Base-by-base conservation (phyloP, 2,113 vertebrate genomes). In the Dipodomys spectabilis region DNA sequence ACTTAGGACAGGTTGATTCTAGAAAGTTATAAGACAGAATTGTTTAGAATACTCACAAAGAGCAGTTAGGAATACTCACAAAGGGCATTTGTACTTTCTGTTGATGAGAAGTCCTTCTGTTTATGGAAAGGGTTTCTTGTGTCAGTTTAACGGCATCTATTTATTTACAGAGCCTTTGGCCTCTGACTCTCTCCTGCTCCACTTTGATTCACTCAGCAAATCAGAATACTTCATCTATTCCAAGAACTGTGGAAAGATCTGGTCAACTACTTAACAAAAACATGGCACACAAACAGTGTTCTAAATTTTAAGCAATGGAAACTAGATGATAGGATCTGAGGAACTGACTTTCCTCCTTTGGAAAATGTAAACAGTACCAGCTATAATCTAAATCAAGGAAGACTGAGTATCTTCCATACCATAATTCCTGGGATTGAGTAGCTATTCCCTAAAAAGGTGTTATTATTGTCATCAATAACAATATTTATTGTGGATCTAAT, bases 11-110 rank as follows among this genome's bases (percentile, higher is more conserved):
- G 87, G 27, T 77, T 90, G 4, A 72, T 90, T 72, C 25, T 53
- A 30, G 57, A 90, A 92, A 53, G 12, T 90, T 90, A 3, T 91
- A 90, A 91, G 72, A 85, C 25, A 79, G n/a, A 94, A 53, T 71
- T 27, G 6, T n/a, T 15, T 90, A 62, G 10, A 69, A 12, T 57
- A 95, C 32, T 62, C 5, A 67, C 85, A 83, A 73, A 75, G 2
- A 27, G 60, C 68, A 57, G 39, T 39, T 39, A 62, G 45, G 10
- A 69, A 9, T 57, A 95, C 32, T 62, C 6, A 71, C 85, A 83
- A 73, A 75, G 2, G 27, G 60, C 68, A 57, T 19, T 71, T 84
- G 45, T 23, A 53, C 28, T 69, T 68, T 83, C 7, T 90, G 20
- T 65, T 81, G 9, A 62, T 93, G 79, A 67, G 27, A n/a, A 82